Evolutionary conservation across 2,888 invertebrate genomes (phyloP), one percentile per base, ranked within the genome.

Genomic region (Clusia tigrina): DNA sequence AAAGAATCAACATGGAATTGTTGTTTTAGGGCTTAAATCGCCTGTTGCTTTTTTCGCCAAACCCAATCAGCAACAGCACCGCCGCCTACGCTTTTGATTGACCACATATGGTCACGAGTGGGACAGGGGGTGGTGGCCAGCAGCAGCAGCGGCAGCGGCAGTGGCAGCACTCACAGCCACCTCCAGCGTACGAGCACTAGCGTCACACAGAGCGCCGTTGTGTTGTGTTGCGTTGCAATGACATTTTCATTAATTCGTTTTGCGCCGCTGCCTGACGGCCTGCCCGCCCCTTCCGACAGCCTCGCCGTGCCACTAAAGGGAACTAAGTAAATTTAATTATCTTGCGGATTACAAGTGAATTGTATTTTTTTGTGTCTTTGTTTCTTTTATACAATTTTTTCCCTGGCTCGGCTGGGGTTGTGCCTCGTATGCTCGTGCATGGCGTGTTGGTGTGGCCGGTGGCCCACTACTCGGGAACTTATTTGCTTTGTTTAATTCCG

Each of bases 271-370:
- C 42, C 42, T 42, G n/a, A 17, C 42, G 15, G 3, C 42, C 9
- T 17, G 9, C 12, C n/a, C 12, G n/a, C 6, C 3, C 42, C 9
- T n/a, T 42, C 12, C n/a, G 42, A n/a, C 32, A 32, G 32, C 12
- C 6, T 9, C 32, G 6, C 6, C 12, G 32, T 12, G 6, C 32
- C 32, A 32, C 6, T 12, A 32, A 3, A 17, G 42, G 9, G 42
- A 55, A 24, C 57, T 46, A 57, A 57, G 57, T 57, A 57, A 57
- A 57, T 57, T 57, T 57, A 57, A 57, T 57, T 57, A 57, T 57
- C 42, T 42, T 46, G 57, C 46, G 25, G 46, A 57, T 57, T 57
- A 24, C n/a, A n/a, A n/a, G n/a, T n/a, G n/a, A n/a, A n/a, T n/a
- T n/a, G n/a, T n/a, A n/a, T n/a, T n/a, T n/a, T n/a, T n/a, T n/a